phyloP scores from a whole-genome alignment of 1,140 invertebrate species.

The Nephila pilipes region DNA sequence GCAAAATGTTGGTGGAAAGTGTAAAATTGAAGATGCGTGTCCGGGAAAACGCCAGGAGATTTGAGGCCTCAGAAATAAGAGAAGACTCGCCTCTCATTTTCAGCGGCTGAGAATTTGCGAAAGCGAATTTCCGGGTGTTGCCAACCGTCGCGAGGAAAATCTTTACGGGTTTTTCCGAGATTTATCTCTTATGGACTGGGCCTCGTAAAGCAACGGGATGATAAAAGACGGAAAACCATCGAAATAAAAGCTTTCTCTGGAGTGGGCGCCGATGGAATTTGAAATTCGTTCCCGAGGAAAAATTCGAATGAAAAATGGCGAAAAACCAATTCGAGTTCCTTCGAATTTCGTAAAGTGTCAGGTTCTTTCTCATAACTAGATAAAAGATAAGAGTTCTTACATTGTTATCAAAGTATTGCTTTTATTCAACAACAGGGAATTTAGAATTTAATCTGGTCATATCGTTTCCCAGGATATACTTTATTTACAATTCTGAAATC shows the following conservation, averaged over 20 bases:
- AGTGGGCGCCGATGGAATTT: not conserved
- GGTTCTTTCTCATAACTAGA: too few relatives aligned
- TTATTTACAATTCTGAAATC: too few relatives aligned
- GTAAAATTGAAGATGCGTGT: not conserved
- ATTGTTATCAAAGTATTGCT: too few relatives aligned
- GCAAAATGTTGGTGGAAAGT: not conserved
- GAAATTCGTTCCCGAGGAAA: not conserved
- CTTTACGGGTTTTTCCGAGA: not conserved
- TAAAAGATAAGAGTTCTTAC: too few relatives aligned
- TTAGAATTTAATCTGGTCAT: too few relatives aligned
- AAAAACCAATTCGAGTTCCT: too few relatives aligned
- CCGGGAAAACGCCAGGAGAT: not conserved
- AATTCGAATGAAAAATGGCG: not conserved
- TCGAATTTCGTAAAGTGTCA: too few relatives aligned
- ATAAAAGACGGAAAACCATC: not conserved
- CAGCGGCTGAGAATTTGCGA: not conserved
- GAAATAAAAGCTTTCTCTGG: constrained; percentile 11
- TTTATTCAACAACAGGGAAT: too few relatives aligned
- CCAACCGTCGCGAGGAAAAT: not conserved
- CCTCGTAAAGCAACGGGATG: not conserved
- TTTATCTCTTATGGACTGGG: not conserved
- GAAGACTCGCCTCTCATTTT: constrained; percentile 5
- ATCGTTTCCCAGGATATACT: too few relatives aligned
- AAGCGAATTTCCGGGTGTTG: not conserved
- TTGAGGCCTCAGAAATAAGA: not conserved